A percentile compares a stretch with the other conserved stretches of the same genome.
phyloP scores from a whole-genome alignment of 2,888 invertebrate genomes.

The Brachylomia viminalis region DNA sequence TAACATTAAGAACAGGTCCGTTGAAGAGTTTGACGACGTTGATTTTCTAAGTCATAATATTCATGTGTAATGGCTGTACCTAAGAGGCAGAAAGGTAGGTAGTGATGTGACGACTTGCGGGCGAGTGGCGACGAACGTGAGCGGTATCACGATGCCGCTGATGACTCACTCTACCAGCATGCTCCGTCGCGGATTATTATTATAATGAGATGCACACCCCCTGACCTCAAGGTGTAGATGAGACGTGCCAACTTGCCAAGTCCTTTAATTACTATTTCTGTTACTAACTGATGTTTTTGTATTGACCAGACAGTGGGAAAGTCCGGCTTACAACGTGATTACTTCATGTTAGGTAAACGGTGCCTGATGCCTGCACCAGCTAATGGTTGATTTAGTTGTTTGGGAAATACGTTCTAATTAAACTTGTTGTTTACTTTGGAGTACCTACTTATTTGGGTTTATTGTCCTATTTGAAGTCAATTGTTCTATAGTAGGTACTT shows the following conservation, averaged over 20 bases:
- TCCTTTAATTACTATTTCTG: slow-evolving; percentile 78
- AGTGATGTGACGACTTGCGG: slow-evolving; percentile 55
- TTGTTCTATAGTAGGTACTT: background rate
- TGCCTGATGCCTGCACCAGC: background rate
- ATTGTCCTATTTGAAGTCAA: background rate
- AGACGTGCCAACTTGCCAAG: slow-evolving; percentile 70
- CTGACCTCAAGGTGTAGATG: slow-evolving; percentile 78
- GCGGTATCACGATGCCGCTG: slow-evolving; percentile 74
- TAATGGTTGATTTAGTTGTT: slow-evolving; percentile 19
- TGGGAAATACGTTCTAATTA: slow-evolving; percentile 29
- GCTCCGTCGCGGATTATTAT: slow-evolving; percentile 74
- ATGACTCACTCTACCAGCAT: slow-evolving; percentile 72
- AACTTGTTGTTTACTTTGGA: background rate
- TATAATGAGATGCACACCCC: slow-evolving; percentile 75
- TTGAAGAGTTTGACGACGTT: slow-evolving; percentile 26
- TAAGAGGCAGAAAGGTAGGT: slow-evolving; percentile 59
- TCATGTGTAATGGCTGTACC: slow-evolving; percentile 48
- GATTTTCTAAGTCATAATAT: slow-evolving; percentile 46
- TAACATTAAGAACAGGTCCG: slow-evolving; percentile 42
- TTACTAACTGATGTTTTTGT: slow-evolving; percentile 60
- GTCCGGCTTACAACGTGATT: slow-evolving; percentile 40
- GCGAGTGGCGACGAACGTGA: slow-evolving; percentile 75
- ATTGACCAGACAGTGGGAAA: slow-evolving; percentile 28
- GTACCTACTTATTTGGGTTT: background rate
- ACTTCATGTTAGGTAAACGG: slow-evolving; percentile 38